These are phyloP conservation scores for Brachirus orientalis DNA, from an alignment of 2,113 vertebrate species.

Conservation along the genomic window DNA sequence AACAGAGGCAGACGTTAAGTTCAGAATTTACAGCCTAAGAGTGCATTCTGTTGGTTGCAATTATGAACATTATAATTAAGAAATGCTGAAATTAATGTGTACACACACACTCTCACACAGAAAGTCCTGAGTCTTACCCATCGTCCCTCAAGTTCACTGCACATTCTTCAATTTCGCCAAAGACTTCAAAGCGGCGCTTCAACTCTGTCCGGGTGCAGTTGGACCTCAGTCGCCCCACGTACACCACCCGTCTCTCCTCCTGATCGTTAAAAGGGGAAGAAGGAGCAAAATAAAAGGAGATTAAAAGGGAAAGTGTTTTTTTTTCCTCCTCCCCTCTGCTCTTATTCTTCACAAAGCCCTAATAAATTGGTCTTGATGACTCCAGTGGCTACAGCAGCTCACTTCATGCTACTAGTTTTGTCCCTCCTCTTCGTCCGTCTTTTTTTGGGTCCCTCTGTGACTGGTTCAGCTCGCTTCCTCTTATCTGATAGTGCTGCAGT, in stretches of 20 bases:
- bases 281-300: constrained; percentile 46
- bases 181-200: constrained; percentile 97
- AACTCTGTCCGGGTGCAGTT: constrained; percentile 93
- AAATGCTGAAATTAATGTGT: background rate
- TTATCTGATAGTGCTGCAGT: constrained; percentile 71
- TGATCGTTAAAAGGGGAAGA: constrained; percentile 74
- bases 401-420: constrained; percentile 37
- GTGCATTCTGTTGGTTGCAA: no score
- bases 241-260: constrained; percentile 97
- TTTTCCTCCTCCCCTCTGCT: constrained; percentile 6
- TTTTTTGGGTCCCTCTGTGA: constrained; percentile 60
- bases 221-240: constrained; percentile 93
- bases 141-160: constrained; percentile 94
- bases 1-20: no score
- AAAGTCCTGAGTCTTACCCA: constrained; percentile 85
- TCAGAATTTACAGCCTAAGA: no score
- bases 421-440: constrained; percentile 34
- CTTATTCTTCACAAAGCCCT: constrained; percentile 49
- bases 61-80: no score
- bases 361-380: constrained; percentile 72
- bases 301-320: constrained; percentile 65
- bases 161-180: constrained; percentile 99
- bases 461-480: constrained; percentile 58
- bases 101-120: no score
- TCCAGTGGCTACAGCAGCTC: constrained; percentile 49